phyloP scores from a whole-genome alignment of 2,113 vertebrate genomes.

The Rhinoderma darwinii region DNA sequence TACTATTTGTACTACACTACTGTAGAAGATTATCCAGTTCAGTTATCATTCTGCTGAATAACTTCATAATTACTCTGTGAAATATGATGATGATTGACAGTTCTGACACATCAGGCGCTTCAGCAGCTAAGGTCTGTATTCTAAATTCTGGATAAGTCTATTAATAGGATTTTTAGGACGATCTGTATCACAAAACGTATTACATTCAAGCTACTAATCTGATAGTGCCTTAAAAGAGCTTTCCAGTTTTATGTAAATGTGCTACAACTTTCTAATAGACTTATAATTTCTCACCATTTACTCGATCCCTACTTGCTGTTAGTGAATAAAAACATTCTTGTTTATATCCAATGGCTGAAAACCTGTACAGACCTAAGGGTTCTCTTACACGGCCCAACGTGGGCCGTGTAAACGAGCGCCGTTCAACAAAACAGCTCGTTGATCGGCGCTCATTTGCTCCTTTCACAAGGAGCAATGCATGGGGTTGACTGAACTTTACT shows the following conservation, averaged over 20 bases:
- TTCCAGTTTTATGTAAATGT: background rate
- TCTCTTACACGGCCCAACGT: too few species aligned
- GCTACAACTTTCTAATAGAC: background rate
- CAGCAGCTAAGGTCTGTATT: background rate
- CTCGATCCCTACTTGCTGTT: too few species aligned
- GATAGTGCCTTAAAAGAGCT: background rate
- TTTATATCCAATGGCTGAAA: too few species aligned
- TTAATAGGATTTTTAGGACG: background rate
- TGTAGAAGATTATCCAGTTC: background rate
- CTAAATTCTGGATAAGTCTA: too few species aligned
- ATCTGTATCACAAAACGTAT: background rate
- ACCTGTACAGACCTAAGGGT: too few species aligned
- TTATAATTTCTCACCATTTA: too few species aligned
- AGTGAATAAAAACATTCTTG: too few species aligned
- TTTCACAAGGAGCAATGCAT: too few species aligned
- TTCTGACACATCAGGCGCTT: background rate
- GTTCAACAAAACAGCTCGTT: too few species aligned
- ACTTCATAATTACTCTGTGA: background rate
- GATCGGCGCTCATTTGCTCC: too few species aligned
- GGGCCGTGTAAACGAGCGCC: too few species aligned
- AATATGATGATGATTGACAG: conserved; percentile 14
- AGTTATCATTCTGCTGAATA: background rate
- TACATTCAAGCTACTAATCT: background rate
- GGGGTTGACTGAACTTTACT: too few species aligned
- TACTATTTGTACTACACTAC: background rate